Percentiles rank a stretch among this genome's conserved stretches.
phyloP scores from a whole-genome alignment of 1,140 invertebrate genomes.

The Drosophila subobscura region DNA sequence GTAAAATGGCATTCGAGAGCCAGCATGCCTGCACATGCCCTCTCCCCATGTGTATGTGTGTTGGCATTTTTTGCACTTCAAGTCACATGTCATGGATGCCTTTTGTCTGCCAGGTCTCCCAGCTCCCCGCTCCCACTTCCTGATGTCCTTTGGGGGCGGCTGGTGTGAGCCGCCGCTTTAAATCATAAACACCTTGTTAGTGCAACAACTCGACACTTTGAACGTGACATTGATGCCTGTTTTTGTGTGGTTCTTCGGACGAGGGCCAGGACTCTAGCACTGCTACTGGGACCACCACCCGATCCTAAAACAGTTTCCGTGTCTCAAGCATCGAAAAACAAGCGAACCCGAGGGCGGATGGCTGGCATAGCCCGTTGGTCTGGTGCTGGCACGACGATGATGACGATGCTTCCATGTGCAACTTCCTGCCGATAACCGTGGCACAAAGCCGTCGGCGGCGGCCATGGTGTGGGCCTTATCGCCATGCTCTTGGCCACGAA shows the following conservation, averaged over 20 bases:
- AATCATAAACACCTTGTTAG: constrained; percentile 81
- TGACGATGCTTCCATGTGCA: constrained; percentile 64
- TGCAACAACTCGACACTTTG: constrained; percentile 66
- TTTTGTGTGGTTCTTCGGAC: constrained; percentile 47
- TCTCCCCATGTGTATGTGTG: constrained; percentile 14
- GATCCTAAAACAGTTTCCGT: constrained; percentile 65
- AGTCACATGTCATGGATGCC: constrained; percentile 61
- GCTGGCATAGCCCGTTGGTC: constrained; percentile 33
- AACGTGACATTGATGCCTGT: constrained; percentile 83
- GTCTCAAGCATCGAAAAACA: constrained; percentile 69
- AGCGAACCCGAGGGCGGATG: constrained; percentile 31
- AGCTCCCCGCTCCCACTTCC: not conserved
- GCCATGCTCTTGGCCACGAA: constrained; percentile 54
- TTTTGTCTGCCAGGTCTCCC: constrained; percentile 65
- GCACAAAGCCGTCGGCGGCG: constrained; percentile 48
- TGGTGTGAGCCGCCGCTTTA: constrained; percentile 47
- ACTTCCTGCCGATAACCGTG: constrained; percentile 73
- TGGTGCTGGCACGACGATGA: constrained; percentile 12
- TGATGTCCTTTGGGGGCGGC: constrained; percentile 6
- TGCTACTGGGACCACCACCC: constrained; percentile 12
- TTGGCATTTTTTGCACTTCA: constrained; percentile 60
- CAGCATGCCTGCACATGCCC: constrained; percentile 4
- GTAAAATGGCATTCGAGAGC: constrained; percentile 41
- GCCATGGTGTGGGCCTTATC: constrained; percentile 52
- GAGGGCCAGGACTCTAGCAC: not conserved